Base-by-base conservation (phyloP, 2,888 invertebrate species). In the Sialis fuliginosa region DNA sequence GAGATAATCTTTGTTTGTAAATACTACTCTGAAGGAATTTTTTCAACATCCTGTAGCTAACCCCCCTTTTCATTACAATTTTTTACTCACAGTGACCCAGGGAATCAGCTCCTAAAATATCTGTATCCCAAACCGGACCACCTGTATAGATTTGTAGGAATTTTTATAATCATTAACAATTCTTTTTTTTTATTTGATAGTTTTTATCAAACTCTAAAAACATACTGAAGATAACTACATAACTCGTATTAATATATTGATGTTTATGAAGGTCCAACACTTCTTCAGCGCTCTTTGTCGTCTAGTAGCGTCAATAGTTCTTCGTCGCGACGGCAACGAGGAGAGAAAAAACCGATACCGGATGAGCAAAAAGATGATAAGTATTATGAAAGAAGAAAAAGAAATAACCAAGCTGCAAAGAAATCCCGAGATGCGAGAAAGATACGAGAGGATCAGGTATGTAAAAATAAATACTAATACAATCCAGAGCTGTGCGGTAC, bases 371-470 rank as follows among this genome's bases (percentile, higher is more conserved):
- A 92, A 58, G 91, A 92, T 57, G 84, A 82, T 50, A 89, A 87
- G 62, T 92, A 92, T 63, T 91, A 81, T 62, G 91, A 92, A 62
- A 68, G 90, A 41, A 69, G 92, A 49, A 79, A 84, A 58, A 69
- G 90, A 6, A 92, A 92, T 63, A 92, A 92, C 62, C 79, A 86
- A 60, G 92, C 92, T 0, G 92, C 91, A 1, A 92, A 92, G 64
- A 92, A 91, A 62, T 89, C 89, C 0, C 65, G 92, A 32, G 92
- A 92, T 62, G 88, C 89, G 0, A 69, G 92, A 30, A 81, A 90
- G 62, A 75, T 86, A 44, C 69, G 91, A 32, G 91, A 92, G 61
- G 91, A 92, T 63, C 84, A 89, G 65, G 83, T 81, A 62, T 57
- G 57, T 50, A 39, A 13, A 42, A 43, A 22, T 37, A 37, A 6